Conservation (phyloP, 2,797 vertebrate species). For the Myoxocephalus aenaeus region DNA sequence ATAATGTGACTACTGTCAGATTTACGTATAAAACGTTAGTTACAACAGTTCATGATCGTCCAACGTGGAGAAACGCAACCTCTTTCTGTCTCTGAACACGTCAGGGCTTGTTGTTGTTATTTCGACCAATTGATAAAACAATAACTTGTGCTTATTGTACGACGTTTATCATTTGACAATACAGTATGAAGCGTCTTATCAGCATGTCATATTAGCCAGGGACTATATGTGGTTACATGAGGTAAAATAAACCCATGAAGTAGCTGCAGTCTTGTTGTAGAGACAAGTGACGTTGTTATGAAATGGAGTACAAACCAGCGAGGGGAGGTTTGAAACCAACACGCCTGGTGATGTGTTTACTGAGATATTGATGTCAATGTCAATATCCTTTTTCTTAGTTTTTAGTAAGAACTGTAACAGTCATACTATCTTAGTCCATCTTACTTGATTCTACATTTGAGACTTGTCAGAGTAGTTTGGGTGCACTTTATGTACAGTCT, state of each 20-base stretch:
- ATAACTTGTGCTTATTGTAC: background rate
- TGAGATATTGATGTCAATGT: background rate
- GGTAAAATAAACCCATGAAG: background rate
- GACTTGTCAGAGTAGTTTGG: background rate
- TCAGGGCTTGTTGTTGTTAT: background rate
- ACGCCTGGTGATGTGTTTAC: background rate
- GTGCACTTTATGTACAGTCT: background rate
- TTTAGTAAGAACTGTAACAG: background rate
- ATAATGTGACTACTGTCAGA: background rate
- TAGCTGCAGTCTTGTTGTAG: background rate
- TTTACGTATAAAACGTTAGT: background rate
- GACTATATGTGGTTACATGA: background rate
- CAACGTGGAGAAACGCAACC: background rate
- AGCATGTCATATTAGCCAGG: background rate
- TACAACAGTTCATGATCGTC: background rate
- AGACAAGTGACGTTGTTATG: background rate
- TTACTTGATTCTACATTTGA: background rate
- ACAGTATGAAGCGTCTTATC: too few relatives aligned
- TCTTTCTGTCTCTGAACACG: background rate
- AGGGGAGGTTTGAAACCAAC: background rate
- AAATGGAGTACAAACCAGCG: background rate
- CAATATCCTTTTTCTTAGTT: background rate
- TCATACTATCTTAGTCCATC: background rate
- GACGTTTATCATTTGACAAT: too few relatives aligned
- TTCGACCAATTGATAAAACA: background rate